Percentiles rank a stretch among this genome's conserved stretches.
phyloP scores from a whole-genome alignment of 2,797 vertebrate species.

The Sylvilagus floridanus region DNA sequence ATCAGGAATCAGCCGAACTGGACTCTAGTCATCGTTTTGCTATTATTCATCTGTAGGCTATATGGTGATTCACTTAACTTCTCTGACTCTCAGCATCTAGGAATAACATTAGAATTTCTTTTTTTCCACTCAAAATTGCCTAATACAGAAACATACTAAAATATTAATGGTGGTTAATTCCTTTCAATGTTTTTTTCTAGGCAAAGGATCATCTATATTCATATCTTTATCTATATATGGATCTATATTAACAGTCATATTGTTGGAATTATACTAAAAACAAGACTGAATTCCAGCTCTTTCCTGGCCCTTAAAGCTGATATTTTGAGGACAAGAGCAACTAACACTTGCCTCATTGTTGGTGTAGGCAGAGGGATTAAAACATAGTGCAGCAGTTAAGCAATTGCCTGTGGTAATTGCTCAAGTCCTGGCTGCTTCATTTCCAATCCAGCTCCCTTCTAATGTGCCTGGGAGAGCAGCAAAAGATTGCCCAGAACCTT shows the following conservation, averaged over 20 bases:
- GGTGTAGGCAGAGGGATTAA: neutral
- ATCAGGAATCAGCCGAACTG: neutral
- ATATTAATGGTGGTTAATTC: constrained; percentile 10
- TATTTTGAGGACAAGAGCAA: neutral
- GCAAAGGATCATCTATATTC: neutral
- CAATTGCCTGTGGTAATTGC: too few species aligned
- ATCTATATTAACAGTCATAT: neutral
- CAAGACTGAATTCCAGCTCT: neutral
- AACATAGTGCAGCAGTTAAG: neutral
- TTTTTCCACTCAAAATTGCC: neutral
- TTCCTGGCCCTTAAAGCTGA: neutral
- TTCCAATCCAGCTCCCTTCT: too few species aligned
- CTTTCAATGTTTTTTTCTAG: neutral
- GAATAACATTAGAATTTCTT: neutral
- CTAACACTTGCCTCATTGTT: neutral
- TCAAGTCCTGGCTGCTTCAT: too few species aligned
- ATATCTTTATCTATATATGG: neutral
- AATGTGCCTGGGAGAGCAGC: too few species aligned
- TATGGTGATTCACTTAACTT: neutral
- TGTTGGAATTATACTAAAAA: neutral
- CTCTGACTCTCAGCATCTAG: neutral
- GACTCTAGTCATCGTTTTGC: neutral
- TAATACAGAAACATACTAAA: neutral
- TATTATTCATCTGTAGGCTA: neutral
- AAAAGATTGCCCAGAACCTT: too few species aligned